Base-by-base conservation (phyloP, 2,797 vertebrate species). In the Serranus cabrilla region DNA sequence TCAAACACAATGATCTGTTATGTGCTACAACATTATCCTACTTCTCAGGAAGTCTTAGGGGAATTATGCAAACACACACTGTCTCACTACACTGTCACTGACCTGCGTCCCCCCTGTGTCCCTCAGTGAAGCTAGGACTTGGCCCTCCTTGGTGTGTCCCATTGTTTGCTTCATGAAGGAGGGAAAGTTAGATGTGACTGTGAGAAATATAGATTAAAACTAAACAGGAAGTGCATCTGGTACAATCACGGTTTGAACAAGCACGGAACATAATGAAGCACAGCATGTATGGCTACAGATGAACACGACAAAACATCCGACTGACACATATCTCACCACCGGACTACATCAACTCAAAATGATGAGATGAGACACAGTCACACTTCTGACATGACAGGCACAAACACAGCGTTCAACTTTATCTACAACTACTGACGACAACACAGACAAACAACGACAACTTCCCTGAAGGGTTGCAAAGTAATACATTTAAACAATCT, bases 161-260 rank as follows among this genome's bases (percentile, higher is more conserved):
- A 89, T 88, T 89, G 89, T 91, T 84, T 74, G 92, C 91, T 93
- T 93, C 59, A 76, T 73, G 80, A n/a, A 71, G 83, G 80, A 87
- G 80, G 89, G 73, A 93, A 87, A 89, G 91, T 91, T 84, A 92
- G 73, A 90, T n/a, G 70, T 47, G 47, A 83, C 43, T 52, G 75
- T 86, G 73, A 92, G 77, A 89, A 81, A 81, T 83, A 63, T 2
- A 70, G 68, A 83, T 45, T 34, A 64, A 54, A 69, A 60, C 59
- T 58, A 67, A 78, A 87, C 72, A 86, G 62, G 78, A 90, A 57
- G 79, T 61, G 50, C 46, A 73, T 75, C 67, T 67, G 49, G 69
- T 20, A 68, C 60, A 78, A 71, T 71, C 42, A 83, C 65, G 71
- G 60, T 10, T 71, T 21, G 70, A 43, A 52, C 16, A 56, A 25